Evolutionary conservation across 2,113 vertebrate genomes (phyloP), one percentile per base, ranked within the genome.

Genomic region (Etheostoma cragini): DNA sequence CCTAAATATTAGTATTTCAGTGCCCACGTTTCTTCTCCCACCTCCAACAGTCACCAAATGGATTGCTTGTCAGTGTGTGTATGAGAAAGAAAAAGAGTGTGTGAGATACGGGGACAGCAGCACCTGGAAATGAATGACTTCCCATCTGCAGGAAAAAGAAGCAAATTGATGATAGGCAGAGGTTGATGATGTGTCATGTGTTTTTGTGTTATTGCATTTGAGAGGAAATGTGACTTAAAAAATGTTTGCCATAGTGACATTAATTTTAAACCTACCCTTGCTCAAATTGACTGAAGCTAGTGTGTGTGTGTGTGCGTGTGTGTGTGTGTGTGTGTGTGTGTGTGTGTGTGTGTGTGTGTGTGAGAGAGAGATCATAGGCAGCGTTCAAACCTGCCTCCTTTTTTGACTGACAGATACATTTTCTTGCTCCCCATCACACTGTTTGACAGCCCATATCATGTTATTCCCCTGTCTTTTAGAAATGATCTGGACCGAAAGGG

Each of bases 391-490:
- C 62, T 69, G 66, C 82, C 72, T 88, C 33, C 65, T 47, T 45
- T 49, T 84, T 72, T 88, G 76, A 88, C 72, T 89, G 89, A 85
- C 88, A 87, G 83, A 84, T 91, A 81, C 84, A 89, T 87, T 90
- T 87, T 78, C 80, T 74, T 35, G 1, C 33, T 80, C 64, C 30
- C 54, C n/a, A 67, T 64, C 50, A 80, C 63, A 26, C 73, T 79
- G 62, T 62, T 81, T 70, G 45, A 64, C 62, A 80, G 66, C 33
- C 63, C 21, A 24, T 81, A 61, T 64, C 4, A 54, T 85, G 81
- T 81, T 67, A 24, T 61, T 63, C 17, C 26, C 50, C 42, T 53
- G 22, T 80, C 78, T 78, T 67, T 56, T 30, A 10, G 16, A 80
- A 81, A 69, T 53, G 22, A 81, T 81, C 21, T 42, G 19, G 38